A percentile compares a stretch with the other conserved stretches of the same genome.
phyloP scores from a whole-genome alignment of 1,140 invertebrate genomes.

The Saccostrea echinata region DNA sequence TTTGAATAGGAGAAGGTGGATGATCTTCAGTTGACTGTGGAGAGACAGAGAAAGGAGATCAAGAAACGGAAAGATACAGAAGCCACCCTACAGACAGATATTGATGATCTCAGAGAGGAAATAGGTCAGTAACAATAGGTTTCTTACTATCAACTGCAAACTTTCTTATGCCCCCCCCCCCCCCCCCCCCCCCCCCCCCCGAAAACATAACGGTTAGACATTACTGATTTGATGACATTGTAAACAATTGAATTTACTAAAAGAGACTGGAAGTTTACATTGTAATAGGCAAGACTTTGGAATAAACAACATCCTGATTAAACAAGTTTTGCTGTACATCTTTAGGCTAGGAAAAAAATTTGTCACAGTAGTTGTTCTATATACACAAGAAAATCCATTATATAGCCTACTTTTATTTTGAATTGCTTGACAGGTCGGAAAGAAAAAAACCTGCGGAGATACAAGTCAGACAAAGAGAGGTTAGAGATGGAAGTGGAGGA shows the following conservation, averaged over 20 bases:
- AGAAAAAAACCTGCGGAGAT: slow-evolving; percentile 73
- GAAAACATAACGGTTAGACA: no score
- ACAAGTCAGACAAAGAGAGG: slow-evolving; percentile 76
- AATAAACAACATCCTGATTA: no score
- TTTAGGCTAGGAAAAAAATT: no score
- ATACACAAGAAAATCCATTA: no score
- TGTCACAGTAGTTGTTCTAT: no score
- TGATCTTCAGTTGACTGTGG: slow-evolving; percentile 70
- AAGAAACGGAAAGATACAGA: slow-evolving; percentile 77
- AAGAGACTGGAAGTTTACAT: no score
- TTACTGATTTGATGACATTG: no score
- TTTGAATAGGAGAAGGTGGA: slow-evolving; percentile 75
- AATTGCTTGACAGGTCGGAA: slow-evolving; percentile 71
- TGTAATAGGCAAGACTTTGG: no score
- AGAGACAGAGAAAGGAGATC: slow-evolving; percentile 73
- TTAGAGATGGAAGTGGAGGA: slow-evolving; percentile 84
- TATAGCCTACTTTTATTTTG: background rate
- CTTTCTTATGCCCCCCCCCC: no score
- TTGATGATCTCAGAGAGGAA: slow-evolving; percentile 77
- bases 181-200: no score
- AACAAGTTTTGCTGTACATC: no score
- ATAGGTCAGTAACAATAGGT: slow-evolving; percentile 68
- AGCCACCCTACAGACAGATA: slow-evolving; percentile 69
- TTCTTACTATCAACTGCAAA: background rate
- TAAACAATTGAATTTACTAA: no score